Base-by-base conservation (phyloP, 2,113 vertebrate genomes). In the Rhinolophus ferrumequinum region DNA sequence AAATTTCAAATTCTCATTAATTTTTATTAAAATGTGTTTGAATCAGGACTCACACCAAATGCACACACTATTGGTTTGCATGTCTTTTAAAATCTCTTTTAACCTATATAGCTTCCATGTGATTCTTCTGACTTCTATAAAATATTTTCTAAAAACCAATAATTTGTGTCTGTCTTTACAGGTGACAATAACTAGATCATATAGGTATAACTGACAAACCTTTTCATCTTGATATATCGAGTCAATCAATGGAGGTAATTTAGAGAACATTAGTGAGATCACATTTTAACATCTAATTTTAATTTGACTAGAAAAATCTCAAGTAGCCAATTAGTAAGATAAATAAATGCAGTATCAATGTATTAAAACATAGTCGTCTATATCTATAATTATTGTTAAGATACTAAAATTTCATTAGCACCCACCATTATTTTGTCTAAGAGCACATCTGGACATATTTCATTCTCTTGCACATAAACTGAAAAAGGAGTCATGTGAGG, bases 271-370 rank as follows among this genome's bases (percentile, higher is more conserved):
- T 64, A 91, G 21, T 79, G 38, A 56, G 35, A 73, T 72, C 66
- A 64, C 41, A 85, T 84, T 77, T 52, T 79, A 95, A 70, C 52
- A 84, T 38, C 26, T 6, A 33, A n/a, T 77, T 84, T 76, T 75
- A 90, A 77, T 44, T 47, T 73, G 83, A 92, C 60, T 67, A 76
- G 76, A 82, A 92, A 87, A 79, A 91, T 64, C 69, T 92, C 38
- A 83, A 88, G 64, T 54, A 72, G 44, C 4, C 41, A 72, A 33
- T 75, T 95, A 50, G 47, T 95, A 87, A 64, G 30, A 92, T 38
- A 15, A 92, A 87, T n/a, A 89, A 75, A 75, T 41, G 38, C 24
- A 69, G 22, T 64, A 64, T 47, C 21, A 75, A 80, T 73, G 38
- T 64, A 64, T 10, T 81, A 11, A 95, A 47, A 84, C 33, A 60